phyloP scores from a whole-genome alignment of 2,113 vertebrate genomes.

The Coptodon bakossiorum region DNA sequence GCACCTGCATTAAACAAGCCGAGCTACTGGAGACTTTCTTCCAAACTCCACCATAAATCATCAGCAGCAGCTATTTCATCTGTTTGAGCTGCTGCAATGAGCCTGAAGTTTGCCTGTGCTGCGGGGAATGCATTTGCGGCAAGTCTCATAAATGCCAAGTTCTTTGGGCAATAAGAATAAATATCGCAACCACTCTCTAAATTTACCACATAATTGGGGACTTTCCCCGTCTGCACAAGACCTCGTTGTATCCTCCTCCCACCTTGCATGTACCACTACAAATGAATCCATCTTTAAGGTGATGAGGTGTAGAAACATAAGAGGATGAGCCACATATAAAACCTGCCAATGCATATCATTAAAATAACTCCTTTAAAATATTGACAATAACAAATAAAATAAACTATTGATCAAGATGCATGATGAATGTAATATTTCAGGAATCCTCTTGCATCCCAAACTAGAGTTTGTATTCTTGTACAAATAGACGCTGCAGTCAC shows the following conservation, averaged over 20 bases:
- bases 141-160: slow-evolving; percentile 72
- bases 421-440: neutral
- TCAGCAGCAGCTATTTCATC: slow-evolving; percentile 61
- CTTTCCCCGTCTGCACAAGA: slow-evolving; percentile 72
- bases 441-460: neutral
- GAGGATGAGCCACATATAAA: slow-evolving; percentile 11
- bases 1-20: slow-evolving; percentile 53
- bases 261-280: slow-evolving; percentile 17
- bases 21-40: slow-evolving; percentile 48
- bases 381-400: neutral
- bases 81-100: slow-evolving; percentile 46
- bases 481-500: neutral
- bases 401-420: neutral
- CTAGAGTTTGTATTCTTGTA: neutral
- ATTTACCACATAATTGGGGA: slow-evolving; percentile 79
- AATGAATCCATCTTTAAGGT: slow-evolving; percentile 45
- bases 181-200: slow-evolving; percentile 69
- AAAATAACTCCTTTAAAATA: neutral
- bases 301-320: neutral
- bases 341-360: neutral
- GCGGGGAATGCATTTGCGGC: slow-evolving; percentile 69
- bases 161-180: slow-evolving; percentile 74
- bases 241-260: slow-evolving; percentile 51
- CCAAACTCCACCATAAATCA: slow-evolving; percentile 73
- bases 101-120: slow-evolving; percentile 56